phyloP scores from a whole-genome alignment of 1,140 invertebrate species.

The Drosophila seguyi region DNA sequence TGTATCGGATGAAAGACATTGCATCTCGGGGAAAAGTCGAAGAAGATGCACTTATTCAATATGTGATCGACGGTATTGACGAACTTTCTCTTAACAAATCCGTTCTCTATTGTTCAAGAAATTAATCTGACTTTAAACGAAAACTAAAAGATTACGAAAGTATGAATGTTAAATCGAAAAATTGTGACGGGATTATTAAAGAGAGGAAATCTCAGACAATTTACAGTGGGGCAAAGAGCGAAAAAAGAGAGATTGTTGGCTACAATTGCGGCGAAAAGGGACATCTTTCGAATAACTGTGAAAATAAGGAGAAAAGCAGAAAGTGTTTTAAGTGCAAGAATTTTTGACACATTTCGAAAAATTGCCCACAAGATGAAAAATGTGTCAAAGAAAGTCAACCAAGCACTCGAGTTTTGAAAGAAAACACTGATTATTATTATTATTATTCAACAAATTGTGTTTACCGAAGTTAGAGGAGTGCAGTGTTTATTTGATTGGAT shows the following conservation, averaged over 20 bases:
- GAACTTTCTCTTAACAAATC: too few species aligned
- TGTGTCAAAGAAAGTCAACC: background rate
- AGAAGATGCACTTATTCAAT: too few species aligned
- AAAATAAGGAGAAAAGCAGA: background rate
- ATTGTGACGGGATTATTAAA: background rate
- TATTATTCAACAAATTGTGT: background rate
- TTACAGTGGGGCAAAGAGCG: background rate
- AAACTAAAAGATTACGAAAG: background rate
- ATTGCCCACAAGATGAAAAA: background rate
- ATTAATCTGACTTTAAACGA: too few species aligned
- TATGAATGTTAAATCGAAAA: too few species aligned
- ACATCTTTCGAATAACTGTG: too few species aligned
- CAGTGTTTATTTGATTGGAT: too few species aligned
- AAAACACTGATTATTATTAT: too few species aligned
- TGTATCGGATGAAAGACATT: too few species aligned
- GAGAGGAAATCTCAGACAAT: background rate
- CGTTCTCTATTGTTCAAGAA: too few species aligned
- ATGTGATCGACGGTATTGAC: too few species aligned
- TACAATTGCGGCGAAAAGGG: background rate
- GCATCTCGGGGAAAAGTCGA: too few species aligned
- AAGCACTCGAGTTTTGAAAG: too few species aligned
- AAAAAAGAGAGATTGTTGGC: background rate
- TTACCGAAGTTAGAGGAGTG: background rate
- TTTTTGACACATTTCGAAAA: background rate
- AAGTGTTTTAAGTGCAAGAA: constrained; percentile 4